A percentile compares a stretch with the other conserved stretches of the same genome.
Conservation (phyloP, 2,888 invertebrate species). For the Bellardia bayeri region DNA sequence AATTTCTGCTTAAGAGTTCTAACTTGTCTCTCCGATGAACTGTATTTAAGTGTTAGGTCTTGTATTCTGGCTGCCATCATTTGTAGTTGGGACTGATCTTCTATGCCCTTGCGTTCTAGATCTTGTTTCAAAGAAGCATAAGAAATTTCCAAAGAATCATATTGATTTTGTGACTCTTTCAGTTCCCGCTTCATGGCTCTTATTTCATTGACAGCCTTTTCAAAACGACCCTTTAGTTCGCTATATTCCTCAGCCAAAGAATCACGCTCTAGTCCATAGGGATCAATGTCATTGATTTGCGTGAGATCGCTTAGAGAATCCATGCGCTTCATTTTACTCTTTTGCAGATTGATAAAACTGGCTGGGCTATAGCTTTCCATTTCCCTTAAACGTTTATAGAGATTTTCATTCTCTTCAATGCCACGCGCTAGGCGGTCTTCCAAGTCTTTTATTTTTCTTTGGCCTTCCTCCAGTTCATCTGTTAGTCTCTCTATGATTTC, state of each 20-base stretch:
- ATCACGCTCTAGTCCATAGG: slow-evolving; percentile 90
- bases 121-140: slow-evolving; percentile 91
- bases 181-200: slow-evolving; percentile 92
- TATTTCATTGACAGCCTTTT: slow-evolving; percentile 93
- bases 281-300: slow-evolving; percentile 91
- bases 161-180: slow-evolving; percentile 91
- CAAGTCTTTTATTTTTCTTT: slow-evolving; percentile 85
- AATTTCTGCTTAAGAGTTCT: slow-evolving; percentile 91
- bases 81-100: slow-evolving; percentile 89
- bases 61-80: slow-evolving; percentile 93
- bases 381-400: slow-evolving; percentile 90
- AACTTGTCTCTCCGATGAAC: slow-evolving; percentile 92
- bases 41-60: slow-evolving; percentile 92
- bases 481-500: slow-evolving; percentile 89
- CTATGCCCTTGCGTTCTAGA: slow-evolving; percentile 87
- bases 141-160: slow-evolving; percentile 92
- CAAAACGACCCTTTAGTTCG: slow-evolving; percentile 90
- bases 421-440: slow-evolving; percentile 87
- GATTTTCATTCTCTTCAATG: slow-evolving; percentile 90
- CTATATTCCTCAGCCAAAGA: slow-evolving; percentile 92
- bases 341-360: slow-evolving; percentile 82
- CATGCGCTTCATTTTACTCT: slow-evolving; percentile 86
- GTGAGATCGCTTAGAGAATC: slow-evolving; percentile 93
- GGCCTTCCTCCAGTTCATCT: slow-evolving; percentile 88
- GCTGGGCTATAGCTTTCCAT: slow-evolving; percentile 86